phyloP scores from a whole-genome alignment of 2,797 vertebrate species.

The Gephyroberyx darwinii region DNA sequence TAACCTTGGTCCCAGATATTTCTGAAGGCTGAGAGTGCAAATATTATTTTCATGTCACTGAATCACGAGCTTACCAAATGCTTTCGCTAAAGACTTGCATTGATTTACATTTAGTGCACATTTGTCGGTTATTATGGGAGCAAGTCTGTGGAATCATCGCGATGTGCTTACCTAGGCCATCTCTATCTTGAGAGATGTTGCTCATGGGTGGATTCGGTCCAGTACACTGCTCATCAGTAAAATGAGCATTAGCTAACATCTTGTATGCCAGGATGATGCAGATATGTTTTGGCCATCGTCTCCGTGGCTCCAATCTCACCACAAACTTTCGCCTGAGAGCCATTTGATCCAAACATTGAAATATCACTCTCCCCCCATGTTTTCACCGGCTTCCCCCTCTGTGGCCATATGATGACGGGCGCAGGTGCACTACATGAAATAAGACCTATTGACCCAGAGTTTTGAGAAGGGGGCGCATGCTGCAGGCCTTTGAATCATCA shows the following conservation, averaged over 20 bases:
- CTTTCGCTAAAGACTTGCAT: background rate
- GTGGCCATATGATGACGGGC: too few species aligned
- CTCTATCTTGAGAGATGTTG: too few species aligned
- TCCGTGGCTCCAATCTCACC: background rate
- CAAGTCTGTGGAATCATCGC: too few species aligned
- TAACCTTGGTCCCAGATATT: constrained; percentile 52
- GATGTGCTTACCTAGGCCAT: too few species aligned
- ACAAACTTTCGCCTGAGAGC: background rate
- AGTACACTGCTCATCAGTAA: too few species aligned
- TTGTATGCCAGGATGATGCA: background rate
- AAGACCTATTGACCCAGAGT: background rate
- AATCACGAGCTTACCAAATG: background rate
- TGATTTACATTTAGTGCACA: background rate
- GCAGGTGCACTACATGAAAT: too few species aligned
- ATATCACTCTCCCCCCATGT: background rate
- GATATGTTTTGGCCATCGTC: background rate
- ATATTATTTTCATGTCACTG: constrained; percentile 45
- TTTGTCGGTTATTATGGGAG: background rate
- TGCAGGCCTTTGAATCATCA: too few species aligned
- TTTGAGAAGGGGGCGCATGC: background rate
- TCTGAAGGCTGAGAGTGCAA: constrained; percentile 45
- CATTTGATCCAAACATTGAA: background rate
- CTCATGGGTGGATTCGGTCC: too few species aligned
- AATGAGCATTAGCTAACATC: background rate
- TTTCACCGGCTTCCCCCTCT: background rate